Evolutionary conservation across 2,888 invertebrate species (phyloP).

Genomic region (Herminia tarsipennalis): DNA sequence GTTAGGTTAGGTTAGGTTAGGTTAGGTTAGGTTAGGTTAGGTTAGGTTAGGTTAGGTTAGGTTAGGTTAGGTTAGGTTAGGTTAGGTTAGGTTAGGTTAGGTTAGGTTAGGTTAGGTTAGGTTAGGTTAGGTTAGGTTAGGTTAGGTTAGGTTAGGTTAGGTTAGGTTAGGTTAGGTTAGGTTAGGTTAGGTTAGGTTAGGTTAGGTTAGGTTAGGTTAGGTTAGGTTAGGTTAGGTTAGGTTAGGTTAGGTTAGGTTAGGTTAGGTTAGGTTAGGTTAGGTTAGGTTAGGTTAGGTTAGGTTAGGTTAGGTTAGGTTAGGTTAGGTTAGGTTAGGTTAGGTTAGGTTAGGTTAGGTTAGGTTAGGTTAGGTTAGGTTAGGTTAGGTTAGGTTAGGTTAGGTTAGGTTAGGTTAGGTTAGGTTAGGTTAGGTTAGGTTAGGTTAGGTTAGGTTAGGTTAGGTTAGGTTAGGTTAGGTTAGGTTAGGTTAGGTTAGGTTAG

Average conservation of each 20-base stretch:
- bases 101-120: slow-evolving; percentile 8
- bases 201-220: slow-evolving; percentile 11
- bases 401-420: slow-evolving; percentile 11
- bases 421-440: slow-evolving; percentile 10
- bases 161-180: slow-evolving; percentile 10
- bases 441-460: slow-evolving; percentile 11
- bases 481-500: slow-evolving; percentile 11
- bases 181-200: slow-evolving; percentile 11
- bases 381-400: not conserved
- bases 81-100: slow-evolving; percentile 8
- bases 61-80: slow-evolving; percentile 8
- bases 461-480: slow-evolving; percentile 11
- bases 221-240: slow-evolving; percentile 11
- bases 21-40: slow-evolving; percentile 8
- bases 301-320: slow-evolving; percentile 11
- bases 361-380: not conserved
- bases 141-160: slow-evolving; percentile 8
- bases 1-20: slow-evolving; percentile 8
- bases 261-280: slow-evolving; percentile 11
- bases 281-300: slow-evolving; percentile 11
- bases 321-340: slow-evolving; percentile 11
- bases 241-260: slow-evolving; percentile 11
- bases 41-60: slow-evolving; percentile 8
- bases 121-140: slow-evolving; percentile 8
- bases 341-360: slow-evolving; percentile 10